phyloP scores from a whole-genome alignment of 2,113 vertebrate species.

The Mugil cephalus region DNA sequence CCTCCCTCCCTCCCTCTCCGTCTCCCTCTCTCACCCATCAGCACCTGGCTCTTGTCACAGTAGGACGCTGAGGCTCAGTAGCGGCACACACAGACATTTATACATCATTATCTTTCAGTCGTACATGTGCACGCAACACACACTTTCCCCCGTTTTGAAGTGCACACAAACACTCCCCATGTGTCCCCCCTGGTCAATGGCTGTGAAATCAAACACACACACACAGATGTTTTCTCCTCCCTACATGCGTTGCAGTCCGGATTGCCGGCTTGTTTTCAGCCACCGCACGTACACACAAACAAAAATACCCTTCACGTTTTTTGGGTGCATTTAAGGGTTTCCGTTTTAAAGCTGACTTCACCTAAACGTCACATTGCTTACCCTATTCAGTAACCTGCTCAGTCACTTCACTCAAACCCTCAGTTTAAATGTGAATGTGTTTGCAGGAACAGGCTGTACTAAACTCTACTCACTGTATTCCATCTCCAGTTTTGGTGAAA shows the following conservation, averaged over 20 bases:
- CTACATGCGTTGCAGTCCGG: constrained; percentile 19
- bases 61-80: constrained; percentile 59
- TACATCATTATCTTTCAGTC: constrained; percentile 71
- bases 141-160: constrained; percentile 42
- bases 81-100: constrained; percentile 67
- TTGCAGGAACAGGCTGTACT: not conserved
- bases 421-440: not conserved
- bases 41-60: constrained; percentile 81
- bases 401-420: not conserved
- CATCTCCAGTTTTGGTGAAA: too few species aligned
- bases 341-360: not conserved
- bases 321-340: not conserved
- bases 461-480: too few species aligned
- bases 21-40: constrained; percentile 37
- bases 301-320: not conserved
- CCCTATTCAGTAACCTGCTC: not conserved
- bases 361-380: not conserved
- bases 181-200: constrained; percentile 27
- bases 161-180: constrained; percentile 6
- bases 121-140: constrained; percentile 12
- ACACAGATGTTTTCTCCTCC: constrained; percentile 47
- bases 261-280: constrained; percentile 16
- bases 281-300: constrained; percentile 5
- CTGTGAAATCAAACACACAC: constrained; percentile 51
- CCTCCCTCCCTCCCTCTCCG: constrained; percentile 9